Base-by-base conservation (phyloP, 2,888 invertebrate genomes). In the Rhingia campestris region DNA sequence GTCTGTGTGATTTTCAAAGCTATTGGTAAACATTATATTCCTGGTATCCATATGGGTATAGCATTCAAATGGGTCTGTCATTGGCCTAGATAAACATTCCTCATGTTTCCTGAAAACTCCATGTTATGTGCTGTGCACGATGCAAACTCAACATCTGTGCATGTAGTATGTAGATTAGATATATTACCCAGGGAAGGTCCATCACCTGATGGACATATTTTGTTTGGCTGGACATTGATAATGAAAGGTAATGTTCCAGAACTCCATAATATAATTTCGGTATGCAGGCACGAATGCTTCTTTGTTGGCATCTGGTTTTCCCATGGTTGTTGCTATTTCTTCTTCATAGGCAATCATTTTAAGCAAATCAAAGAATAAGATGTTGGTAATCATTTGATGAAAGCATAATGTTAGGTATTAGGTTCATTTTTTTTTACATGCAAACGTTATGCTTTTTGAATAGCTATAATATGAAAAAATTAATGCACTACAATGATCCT, bases 211-310 rank as follows among this genome's bases (percentile, higher is more conserved):
- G 64, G 70, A 66, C 64, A 76, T 59, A 81, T 66, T 70, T 61
- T 37, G 47, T 69, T 69, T 45, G 49, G 51, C 59, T 66, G 41
- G 66, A 70, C 61, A 72, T 61, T 72, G 81, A 72, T 67, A 81
- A 81, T 76, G 76, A 72, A 66, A 81, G 81, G 81, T 72, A 76
- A 72, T 77, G 66, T 66, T 64, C 70, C 45, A 54, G 53, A 75
- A 75, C 70, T 66, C 41, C 64, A 54, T 59, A 35, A 47, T 51
- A 64, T 76, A 41, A 49, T 22, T 41, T 30, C 2, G 47, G 22
- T 37, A 43, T 4, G 9, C 22, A 43, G 7, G 9, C 22, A 49
- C 30, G 30, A 49, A 22, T 22, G 47, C 14, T 6, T 22, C 6
- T 47, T 2, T 22, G 47, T 3, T 47, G 22, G 1, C 1, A 22